Percentiles rank a stretch among this genome's conserved stretches.
Conservation (phyloP, 2,113 vertebrate species). For the Scomber japonicus region DNA sequence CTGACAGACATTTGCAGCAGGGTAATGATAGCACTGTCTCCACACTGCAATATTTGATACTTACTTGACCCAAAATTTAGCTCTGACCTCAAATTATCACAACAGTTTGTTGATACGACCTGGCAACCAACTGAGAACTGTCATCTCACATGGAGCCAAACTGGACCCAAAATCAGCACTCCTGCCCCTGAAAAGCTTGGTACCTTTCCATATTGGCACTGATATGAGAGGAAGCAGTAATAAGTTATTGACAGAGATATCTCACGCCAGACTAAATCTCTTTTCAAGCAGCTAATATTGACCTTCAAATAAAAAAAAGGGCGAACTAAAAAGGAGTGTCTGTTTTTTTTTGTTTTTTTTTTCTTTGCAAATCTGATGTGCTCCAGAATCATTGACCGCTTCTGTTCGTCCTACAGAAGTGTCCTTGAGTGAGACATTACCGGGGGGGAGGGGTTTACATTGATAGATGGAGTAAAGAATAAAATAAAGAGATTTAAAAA, state of each 20-base stretch:
- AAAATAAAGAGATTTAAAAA: too few species aligned
- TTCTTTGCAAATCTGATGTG: neutral
- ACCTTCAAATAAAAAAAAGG: constrained; percentile 2
- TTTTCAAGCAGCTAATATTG: constrained; percentile 7
- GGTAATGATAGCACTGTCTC: neutral
- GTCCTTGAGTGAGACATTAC: neutral
- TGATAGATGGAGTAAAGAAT: too few species aligned
- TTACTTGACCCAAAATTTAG: neutral
- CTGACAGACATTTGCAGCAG: neutral
- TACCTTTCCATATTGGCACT: neutral
- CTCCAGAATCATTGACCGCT: neutral
- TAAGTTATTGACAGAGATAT: neutral
- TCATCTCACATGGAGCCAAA: neutral
- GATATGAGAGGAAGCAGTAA: neutral
- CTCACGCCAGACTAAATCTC: neutral
- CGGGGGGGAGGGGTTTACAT: too few species aligned
- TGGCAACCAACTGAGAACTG: constrained; percentile 1
- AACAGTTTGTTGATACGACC: neutral
- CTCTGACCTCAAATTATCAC: neutral
- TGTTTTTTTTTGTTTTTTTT: neutral
- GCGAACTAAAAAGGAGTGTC: neutral
- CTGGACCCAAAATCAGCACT: neutral
- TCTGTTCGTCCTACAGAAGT: neutral
- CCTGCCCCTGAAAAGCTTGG: neutral
- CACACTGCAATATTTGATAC: neutral